phyloP scores from a whole-genome alignment of 2,113 vertebrate species.

The Verasper variegatus region DNA sequence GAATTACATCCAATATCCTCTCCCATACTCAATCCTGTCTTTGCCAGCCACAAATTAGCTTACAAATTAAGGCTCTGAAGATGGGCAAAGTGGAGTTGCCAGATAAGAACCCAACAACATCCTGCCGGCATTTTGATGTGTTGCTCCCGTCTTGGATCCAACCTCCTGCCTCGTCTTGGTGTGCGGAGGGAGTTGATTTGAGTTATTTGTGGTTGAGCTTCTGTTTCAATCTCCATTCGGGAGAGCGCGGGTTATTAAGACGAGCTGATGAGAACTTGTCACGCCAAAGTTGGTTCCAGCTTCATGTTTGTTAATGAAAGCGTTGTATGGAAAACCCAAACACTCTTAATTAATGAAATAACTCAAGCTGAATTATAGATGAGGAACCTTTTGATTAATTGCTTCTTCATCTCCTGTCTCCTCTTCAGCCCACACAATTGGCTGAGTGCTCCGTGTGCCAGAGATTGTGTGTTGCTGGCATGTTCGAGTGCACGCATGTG shows the following conservation, averaged over 20 bases:
- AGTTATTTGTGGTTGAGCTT: conserved; percentile 36
- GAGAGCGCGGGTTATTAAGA: conserved; percentile 46
- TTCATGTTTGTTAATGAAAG: conserved; percentile 69
- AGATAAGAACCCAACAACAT: conserved; percentile 75
- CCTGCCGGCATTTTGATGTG: conserved; percentile 75
- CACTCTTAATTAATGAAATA: conserved; percentile 77
- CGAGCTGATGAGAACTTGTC: conserved; percentile 66
- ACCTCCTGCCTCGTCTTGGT: conserved; percentile 67
- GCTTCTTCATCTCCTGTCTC: conserved; percentile 27
- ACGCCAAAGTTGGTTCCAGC: conserved; percentile 27
- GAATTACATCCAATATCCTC: conserved; percentile 82
- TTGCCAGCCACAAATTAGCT: conserved; percentile 75
- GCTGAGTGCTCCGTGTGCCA: conserved; percentile 7
- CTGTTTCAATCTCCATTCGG: conserved; percentile 47
- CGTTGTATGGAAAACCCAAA: conserved; percentile 62
- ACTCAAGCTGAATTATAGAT: conserved; percentile 72
- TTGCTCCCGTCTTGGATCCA: conserved; percentile 64
- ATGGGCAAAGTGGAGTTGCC: conserved; percentile 58
- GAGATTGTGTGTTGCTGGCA: conserved; percentile 14
- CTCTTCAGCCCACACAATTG: conserved; percentile 45
- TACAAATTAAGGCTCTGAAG: conserved; percentile 77
- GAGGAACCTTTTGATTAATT: conserved; percentile 69
- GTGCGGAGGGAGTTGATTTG: conserved; percentile 27
- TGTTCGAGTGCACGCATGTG: conserved; percentile 2
- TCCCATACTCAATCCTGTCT: conserved; percentile 62